Evolutionary conservation across 2,113 vertebrate species (phyloP), one percentile per base, ranked within the genome.

Genomic region (Perognathus longimembris): DNA sequence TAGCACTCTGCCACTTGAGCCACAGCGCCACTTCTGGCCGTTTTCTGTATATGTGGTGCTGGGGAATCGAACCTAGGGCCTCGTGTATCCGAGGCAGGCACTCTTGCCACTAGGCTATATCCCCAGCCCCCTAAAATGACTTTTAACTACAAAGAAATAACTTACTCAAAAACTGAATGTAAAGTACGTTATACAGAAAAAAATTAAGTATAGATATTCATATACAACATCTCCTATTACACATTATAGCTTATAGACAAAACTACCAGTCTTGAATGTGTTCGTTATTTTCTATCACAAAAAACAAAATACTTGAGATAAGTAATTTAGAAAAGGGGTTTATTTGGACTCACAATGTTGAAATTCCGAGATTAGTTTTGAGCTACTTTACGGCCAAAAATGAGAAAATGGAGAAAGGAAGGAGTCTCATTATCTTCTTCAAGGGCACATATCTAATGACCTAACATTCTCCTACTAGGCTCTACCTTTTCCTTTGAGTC

Each of bases 71-170:
- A n/a, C n/a, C n/a, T n/a, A n/a, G n/a, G n/a, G n/a, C n/a, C n/a
- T n/a, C n/a, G n/a, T n/a, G n/a, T n/a, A n/a, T n/a, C n/a, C n/a
- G n/a, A n/a, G n/a, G n/a, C n/a, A n/a, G n/a, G n/a, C n/a, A n/a
- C n/a, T n/a, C n/a, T n/a, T n/a, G n/a, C n/a, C n/a, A n/a, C n/a
- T n/a, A n/a, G n/a, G n/a, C n/a, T n/a, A n/a, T n/a, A n/a, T n/a
- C n/a, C n/a, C n/a, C n/a, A n/a, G n/a, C n/a, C n/a, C n/a, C n/a
- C 45, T 45, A 11, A 45, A 45, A 45, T 45, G 78, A 63, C 10
- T 85, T 64, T 63, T 54, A 20, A 79, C 70, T 84, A 69, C 85
- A 42, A 85, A 63, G 77, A 93, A 69, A 83, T 34, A 74, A 79
- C 11, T 83, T 20, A 54, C 1, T 87, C 45, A 74, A 79, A 63